Percentiles rank a stretch among this genome's conserved stretches.
Evolutionary conservation across 2,888 invertebrate genomes (phyloP).

Genomic region (Neria commutata): DNA sequence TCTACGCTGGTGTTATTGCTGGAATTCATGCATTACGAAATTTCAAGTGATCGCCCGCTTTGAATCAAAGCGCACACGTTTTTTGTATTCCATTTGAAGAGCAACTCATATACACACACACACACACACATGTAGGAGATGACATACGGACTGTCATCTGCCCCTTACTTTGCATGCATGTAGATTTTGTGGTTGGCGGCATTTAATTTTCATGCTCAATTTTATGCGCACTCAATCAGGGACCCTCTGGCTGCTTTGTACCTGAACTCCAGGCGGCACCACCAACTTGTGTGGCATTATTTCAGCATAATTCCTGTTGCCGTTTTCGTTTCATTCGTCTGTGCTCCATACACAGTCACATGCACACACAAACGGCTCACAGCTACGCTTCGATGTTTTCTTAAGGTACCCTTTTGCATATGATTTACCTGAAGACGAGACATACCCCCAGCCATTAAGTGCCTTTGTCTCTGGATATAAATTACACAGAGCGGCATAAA

Average conservation of each 20-base stretch:
- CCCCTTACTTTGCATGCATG: background rate
- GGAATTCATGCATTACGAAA: too few relatives aligned
- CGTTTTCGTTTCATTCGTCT: background rate
- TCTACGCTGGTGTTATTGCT: too few relatives aligned
- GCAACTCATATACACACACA: too few relatives aligned
- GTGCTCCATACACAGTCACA: too few relatives aligned
- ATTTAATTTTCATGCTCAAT: background rate
- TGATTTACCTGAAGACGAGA: background rate
- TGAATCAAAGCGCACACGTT: background rate
- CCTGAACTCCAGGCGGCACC: background rate
- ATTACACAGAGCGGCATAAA: conserved; percentile 25
- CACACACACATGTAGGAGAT: too few relatives aligned
- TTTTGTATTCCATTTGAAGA: too few relatives aligned
- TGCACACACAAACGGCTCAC: too few relatives aligned
- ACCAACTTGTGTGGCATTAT: conserved; percentile 2
- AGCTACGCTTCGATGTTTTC: too few relatives aligned
- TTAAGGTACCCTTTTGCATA: background rate
- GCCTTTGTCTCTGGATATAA: conserved; percentile 24
- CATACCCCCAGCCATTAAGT: conserved; percentile 1
- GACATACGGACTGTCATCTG: background rate
- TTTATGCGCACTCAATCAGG: background rate
- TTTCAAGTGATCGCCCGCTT: background rate
- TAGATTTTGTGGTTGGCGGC: background rate
- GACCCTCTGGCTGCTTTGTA: background rate
- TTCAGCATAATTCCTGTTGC: background rate